Conservation (phyloP, 2,888 invertebrate species). For the Microplitis deprimator region DNA sequence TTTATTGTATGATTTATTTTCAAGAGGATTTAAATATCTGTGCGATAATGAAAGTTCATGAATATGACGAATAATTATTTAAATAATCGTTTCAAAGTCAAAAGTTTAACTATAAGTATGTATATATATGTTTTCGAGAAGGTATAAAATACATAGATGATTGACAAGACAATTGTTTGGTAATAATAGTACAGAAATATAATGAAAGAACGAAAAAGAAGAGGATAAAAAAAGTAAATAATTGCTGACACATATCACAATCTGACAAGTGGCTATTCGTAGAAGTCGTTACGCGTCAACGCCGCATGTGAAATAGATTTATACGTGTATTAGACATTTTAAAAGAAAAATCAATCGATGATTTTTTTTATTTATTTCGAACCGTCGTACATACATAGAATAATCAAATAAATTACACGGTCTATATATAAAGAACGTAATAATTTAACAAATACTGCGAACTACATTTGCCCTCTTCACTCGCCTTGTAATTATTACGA, state of each 20-base stretch:
- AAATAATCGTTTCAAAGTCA: no score
- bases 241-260: neutral
- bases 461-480: neutral
- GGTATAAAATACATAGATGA: neutral
- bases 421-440: neutral
- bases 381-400: neutral
- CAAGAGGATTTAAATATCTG: neutral
- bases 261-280: slow-evolving; percentile 16
- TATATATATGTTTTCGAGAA: neutral
- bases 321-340: neutral
- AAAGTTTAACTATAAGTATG: neutral
- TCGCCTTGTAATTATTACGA: neutral
- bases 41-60: neutral
- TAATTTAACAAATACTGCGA: neutral
- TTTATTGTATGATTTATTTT: neutral
- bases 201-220: slow-evolving; percentile 1
- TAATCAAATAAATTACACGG: neutral
- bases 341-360: neutral
- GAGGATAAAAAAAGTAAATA: no score
- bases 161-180: neutral
- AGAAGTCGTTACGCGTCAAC: slow-evolving; percentile 8
- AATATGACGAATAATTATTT: no score
- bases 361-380: neutral
- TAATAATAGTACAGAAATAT: neutral
- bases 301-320: slow-evolving; percentile 14